A percentile compares a stretch with the other conserved stretches of the same genome.
Evolutionary conservation across 2,113 vertebrate species (phyloP).

Genomic region (Cygnus buccinator): DNA sequence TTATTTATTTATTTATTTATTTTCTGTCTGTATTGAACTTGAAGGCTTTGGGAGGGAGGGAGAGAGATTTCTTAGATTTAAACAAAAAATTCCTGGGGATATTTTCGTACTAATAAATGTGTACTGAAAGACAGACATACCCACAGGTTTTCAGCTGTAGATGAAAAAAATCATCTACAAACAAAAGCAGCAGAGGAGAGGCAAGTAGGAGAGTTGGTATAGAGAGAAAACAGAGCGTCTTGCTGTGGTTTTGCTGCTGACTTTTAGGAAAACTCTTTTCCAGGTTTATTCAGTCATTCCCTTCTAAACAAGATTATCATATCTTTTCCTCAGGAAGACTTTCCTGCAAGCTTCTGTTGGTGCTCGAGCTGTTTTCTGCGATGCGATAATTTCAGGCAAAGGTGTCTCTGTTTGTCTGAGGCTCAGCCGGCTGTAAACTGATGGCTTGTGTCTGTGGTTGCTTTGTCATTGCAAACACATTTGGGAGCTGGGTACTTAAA

Average conservation of each 20-base stretch:
- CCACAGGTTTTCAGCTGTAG: neutral
- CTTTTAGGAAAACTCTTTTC: neutral
- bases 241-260: neutral
- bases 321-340: neutral
- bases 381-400: neutral
- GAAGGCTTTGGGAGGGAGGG: neutral
- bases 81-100: neutral
- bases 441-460: accelerated
- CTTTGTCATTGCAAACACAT: neutral
- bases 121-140: neutral
- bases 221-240: neutral
- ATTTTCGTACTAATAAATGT: neutral
- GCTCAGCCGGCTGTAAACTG: neutral
- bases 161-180: neutral
- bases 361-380: neutral
- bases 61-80: neutral
- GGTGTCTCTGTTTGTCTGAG: neutral
- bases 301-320: neutral
- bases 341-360: neutral
- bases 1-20: neutral
- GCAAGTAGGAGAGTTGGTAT: neutral
- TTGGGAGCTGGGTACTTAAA: neutral
- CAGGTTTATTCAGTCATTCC: neutral
- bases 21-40: neutral
- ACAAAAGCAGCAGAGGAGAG: neutral